These are phyloP conservation scores for Aleiodes leptofemur DNA, from an alignment of 2,888 invertebrate species.

Conservation along the genomic window DNA sequence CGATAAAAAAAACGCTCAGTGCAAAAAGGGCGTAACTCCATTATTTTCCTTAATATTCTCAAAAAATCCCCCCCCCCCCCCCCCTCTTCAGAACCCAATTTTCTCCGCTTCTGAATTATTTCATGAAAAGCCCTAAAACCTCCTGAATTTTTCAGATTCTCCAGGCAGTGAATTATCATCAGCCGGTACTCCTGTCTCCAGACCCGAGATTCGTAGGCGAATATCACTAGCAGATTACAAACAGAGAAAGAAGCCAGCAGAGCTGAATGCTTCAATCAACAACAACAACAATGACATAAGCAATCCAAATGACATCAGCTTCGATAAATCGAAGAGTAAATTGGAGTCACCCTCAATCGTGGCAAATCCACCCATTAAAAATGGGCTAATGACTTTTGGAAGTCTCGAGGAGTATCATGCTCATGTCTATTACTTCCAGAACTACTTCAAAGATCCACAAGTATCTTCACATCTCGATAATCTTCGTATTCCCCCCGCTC, in stretches of 20 bases:
- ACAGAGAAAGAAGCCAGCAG: slow-evolving; percentile 13
- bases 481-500: not conserved
- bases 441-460: not conserved
- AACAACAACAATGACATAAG: too few species aligned
- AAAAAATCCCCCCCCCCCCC: too few species aligned
- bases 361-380: not conserved
- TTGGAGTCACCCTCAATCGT: too few species aligned
- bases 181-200: not conserved
- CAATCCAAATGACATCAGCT: too few species aligned
- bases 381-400: not conserved
- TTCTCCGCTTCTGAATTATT: too few species aligned
- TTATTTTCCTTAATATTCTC: too few species aligned
- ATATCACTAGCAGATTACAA: slow-evolving; percentile 29
- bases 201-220: not conserved
- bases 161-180: not conserved
- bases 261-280: too few species aligned
- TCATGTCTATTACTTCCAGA: not conserved
- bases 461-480: not conserved
- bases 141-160: not conserved
- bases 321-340: too few species aligned
- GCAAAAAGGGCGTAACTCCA: too few species aligned
- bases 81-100: too few species aligned
- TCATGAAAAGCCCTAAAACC: too few species aligned
- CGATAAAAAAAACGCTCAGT: too few species aligned
- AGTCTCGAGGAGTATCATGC: slow-evolving; percentile 19